Base-by-base conservation (phyloP, 1,140 invertebrate species). In the Apis laboriosa region DNA sequence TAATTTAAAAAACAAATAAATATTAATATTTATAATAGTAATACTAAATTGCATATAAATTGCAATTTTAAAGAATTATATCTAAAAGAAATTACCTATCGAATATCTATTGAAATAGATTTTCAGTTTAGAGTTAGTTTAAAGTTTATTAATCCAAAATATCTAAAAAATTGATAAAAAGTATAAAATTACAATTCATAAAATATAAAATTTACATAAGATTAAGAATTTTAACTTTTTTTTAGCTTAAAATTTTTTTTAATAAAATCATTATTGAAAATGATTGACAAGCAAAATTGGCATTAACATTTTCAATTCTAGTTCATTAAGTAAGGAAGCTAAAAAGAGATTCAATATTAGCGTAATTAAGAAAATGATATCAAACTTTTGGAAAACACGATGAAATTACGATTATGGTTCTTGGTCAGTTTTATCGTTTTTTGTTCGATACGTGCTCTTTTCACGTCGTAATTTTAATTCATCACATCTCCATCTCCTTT, bases 401-500 rank as follows among this genome's bases (percentile, higher is more conserved):
- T 28, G 9, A 28, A 77, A 17, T 67, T 67, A 19, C 17, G 28
- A 77, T n/a, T n/a, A n/a, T 9, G 28, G 0, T 24, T 9, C 24
- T 17, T 34, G 17, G 21, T 5, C 9, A 1, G 0, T n/a, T 58
- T n/a, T 11, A 17, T 43, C 21, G 51, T 51, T 55, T 55, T 51
- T 55, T 55, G 12, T 19, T 12, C 9, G 11, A 43, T 7, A 49
- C 13, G 61, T 66, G 19, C 64, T 17, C 28, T 49, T 77, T 68
- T 68, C 53, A 19, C 13, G 15, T 19, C 19, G 28, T 68, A 56
- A 56, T 58, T 77, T 68, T 77, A 77, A 77, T 56, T 66, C 61
- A 43, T 21, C 28, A 4, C 15, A 1, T 2, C 64, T 49, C n/a
- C 7, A 43, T 24, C 64, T 68, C 19, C 76, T 67, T 58, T 49